Base-by-base conservation (phyloP, 30 jellyfish, hydroid and myxozoan species). In the Hydra vulgaris region DNA sequence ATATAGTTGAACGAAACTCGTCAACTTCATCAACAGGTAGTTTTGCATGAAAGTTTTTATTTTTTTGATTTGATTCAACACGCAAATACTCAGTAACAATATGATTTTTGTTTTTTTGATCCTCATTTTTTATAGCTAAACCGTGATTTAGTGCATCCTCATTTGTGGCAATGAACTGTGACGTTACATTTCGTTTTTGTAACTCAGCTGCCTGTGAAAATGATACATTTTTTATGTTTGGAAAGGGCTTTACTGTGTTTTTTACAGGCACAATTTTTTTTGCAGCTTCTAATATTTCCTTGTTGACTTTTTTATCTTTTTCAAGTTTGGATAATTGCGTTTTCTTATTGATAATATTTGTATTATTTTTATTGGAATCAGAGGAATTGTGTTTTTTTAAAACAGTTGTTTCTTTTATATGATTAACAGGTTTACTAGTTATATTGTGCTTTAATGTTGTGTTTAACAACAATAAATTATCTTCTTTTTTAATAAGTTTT, bases 281-380 rank as follows among this genome's bases (percentile, higher is more conserved):
- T 1, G 83, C 83, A 53, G 53, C 56, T 75, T 75, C 83, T 26
- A 25, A 24, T 0, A 75, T 75, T 25, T 75, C 74, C 56, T 75
- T 27, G 16, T 75, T 75, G 8, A 75, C 56, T 16, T 75, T 75
- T 25, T 75, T 75, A 25, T 75, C 83, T 26, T 75, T 75, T 16
- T 75, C 83, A 25, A 75, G 56, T 71, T 75, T 75, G 12, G 0
- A 22, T 0, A 75, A 18, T 16, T 27, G 70, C 73, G 83, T 71
- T 0, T 27, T 53, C 16, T 75, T 70, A 25, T 75, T 18, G 12
- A 21, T 17, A 21, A 8, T 25, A 70, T 16, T 70, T 25, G 8
- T 22, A 0, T 22, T 17, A 18, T 70, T 0, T 21, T 70, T 70
- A 7, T 8, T 70, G 16, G 76, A 5, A 12, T 40, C 12, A 3